Conservation (phyloP, 2,888 invertebrate genomes). For the Encarsia formosa region DNA sequence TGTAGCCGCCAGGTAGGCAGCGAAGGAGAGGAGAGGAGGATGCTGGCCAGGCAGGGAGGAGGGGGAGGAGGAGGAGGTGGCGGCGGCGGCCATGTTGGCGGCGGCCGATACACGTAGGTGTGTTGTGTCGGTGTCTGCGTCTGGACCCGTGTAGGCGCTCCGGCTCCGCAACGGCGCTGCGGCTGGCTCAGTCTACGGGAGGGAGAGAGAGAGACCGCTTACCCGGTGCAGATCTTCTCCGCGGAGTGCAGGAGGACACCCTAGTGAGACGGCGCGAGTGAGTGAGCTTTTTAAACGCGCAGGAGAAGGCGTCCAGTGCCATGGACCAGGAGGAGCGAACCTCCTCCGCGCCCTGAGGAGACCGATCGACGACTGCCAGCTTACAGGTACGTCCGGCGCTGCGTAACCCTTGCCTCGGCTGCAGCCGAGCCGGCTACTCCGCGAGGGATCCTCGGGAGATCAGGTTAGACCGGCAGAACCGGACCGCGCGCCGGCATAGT, state of each 20-base stretch:
- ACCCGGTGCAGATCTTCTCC: too few relatives aligned
- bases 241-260: too few relatives aligned
- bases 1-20: too few relatives aligned
- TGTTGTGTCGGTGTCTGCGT: conserved; percentile 2
- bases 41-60: too few relatives aligned
- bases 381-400: neutral
- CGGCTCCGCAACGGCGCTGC: conserved; percentile 1
- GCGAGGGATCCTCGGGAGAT: conserved; percentile 37
- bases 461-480: conserved; percentile 53
- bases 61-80: conserved; percentile 28
- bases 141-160: neutral
- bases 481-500: conserved; percentile 46
- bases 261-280: too few relatives aligned
- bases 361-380: too few relatives aligned
- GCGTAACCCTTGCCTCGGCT: neutral
- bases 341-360: too few relatives aligned
- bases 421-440: too few relatives aligned
- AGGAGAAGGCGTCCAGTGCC: too few relatives aligned
- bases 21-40: too few relatives aligned
- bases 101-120: neutral
- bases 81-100: conserved; percentile 66
- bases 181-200: conserved; percentile 8
- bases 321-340: too few relatives aligned
- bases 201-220: conserved; percentile 23
- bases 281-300: too few relatives aligned